A percentile compares a stretch with the other conserved stretches of the same genome.
Evolutionary conservation across 2,113 vertebrate species (phyloP).

Genomic region (Pongo abelii): DNA sequence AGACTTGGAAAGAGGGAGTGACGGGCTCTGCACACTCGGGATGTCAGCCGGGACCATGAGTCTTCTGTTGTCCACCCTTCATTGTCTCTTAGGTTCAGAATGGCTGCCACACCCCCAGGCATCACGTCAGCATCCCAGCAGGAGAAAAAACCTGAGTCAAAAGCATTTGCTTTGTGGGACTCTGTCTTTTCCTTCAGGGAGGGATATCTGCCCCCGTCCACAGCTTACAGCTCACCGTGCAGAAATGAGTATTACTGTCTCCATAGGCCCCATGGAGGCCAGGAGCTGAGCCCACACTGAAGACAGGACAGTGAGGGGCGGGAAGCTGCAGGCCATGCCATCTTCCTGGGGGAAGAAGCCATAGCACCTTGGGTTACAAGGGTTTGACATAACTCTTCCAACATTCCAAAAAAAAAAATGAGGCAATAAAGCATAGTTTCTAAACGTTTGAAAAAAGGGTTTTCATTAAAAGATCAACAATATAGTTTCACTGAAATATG

Average conservation of each 20-base stretch:
- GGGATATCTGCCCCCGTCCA: neutral
- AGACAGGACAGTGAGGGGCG: neutral
- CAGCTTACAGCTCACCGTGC: too few relatives aligned
- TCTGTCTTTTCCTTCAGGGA: neutral
- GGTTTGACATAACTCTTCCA: neutral
- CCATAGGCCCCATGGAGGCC: neutral
- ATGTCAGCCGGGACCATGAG: neutral
- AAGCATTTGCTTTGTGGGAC: neutral
- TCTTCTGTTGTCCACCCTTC: neutral
- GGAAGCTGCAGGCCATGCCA: neutral
- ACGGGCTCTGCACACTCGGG: neutral
- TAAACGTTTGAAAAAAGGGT: neutral
- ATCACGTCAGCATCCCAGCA: neutral
- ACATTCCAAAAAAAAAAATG: neutral
- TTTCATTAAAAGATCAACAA: neutral
- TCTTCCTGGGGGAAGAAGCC: neutral
- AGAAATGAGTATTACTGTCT: neutral
- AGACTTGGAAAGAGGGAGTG: neutral
- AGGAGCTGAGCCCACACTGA: accelerated
- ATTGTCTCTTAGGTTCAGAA: neutral
- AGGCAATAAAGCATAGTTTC: neutral
- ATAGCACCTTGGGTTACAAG: neutral
- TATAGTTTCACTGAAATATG: neutral
- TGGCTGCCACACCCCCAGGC: neutral
- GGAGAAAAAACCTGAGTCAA: too few relatives aligned